Base-by-base conservation (phyloP, 2,888 invertebrate species). In the Phorcus lineatus region DNA sequence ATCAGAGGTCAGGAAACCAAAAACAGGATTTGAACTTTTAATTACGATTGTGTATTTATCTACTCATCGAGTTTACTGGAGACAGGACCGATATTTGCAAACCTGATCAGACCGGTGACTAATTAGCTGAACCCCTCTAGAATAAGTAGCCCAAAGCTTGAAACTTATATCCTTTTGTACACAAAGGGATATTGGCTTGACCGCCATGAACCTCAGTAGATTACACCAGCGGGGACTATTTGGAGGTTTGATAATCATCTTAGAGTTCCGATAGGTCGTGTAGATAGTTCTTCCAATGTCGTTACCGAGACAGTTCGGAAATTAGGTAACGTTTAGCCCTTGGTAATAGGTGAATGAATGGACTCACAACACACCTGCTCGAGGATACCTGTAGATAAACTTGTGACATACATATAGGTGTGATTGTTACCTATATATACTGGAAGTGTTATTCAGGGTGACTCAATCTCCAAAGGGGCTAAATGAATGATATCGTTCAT, bases 111-210 rank as follows among this genome's bases (percentile, higher is more conserved):
- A 62, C 62, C 62, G 17, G 62, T 62, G 28, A 62, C 62, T 62
- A 62, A 62, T 62, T 62, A 62, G 62, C 28, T 24, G 62, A 62
- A 62, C 24, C 62, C n/a, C 28, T 62, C 62, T 28, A 62, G 62
- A 62, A 62, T 62, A 62, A 62, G 62, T 28, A 62, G 62, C 62
- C 24, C 24, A 62, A 7, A 11, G 1, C 13, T 9, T 28, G 62
- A 62, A 62, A 62, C 62, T 16, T 62, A 28, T 28, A 62, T 28
- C 62, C 62, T 13, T 16, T 62, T 62, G 62, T 62, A 62, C 24
- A 62, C 62, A 62, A 62, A 62, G 62, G 28, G 62, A 24, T 28
- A 22, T 28, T 3, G 28, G 62, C 62, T 62, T 62, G 62, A 62
- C 62, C 62, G 62, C 28, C 24, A 24, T 62, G 16, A 24, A 62